phyloP scores from a whole-genome alignment of 2,113 vertebrate genomes.

The Lycaon pictus region DNA sequence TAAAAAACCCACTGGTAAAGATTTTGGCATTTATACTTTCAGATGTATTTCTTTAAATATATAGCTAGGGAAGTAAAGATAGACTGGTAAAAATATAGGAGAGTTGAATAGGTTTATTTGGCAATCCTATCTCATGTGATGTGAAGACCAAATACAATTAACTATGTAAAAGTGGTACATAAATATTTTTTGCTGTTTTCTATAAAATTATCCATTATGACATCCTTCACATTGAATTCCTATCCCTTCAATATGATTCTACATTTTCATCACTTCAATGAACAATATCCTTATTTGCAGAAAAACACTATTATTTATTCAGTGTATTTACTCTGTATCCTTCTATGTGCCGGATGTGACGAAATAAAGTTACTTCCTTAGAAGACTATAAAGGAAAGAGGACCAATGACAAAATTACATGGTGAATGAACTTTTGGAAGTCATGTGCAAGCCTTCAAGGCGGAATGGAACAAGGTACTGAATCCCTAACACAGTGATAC shows the following conservation, averaged over 20 bases:
- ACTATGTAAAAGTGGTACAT: not conserved
- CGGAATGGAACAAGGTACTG: not conserved
- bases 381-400: not conserved
- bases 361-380: not conserved
- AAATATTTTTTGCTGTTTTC: not conserved
- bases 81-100: not conserved
- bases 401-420: not conserved
- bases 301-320: not conserved
- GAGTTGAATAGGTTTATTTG: not conserved
- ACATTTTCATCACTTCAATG: not conserved
- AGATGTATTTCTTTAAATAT: not conserved
- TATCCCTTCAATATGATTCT: not conserved
- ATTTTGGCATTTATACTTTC: not conserved
- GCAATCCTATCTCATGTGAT: not conserved
- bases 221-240: not conserved
- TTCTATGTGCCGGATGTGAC: not conserved
- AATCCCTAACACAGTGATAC: not conserved
- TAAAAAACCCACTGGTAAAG: not conserved
- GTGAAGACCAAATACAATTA: not conserved
- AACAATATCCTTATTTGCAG: not conserved
- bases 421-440: not conserved
- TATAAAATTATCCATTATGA: not conserved
- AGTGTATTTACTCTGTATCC: not conserved
- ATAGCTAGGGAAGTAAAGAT: not conserved
- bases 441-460: not conserved